phyloP scores from a whole-genome alignment of 2,113 vertebrate genomes.

The Petrocephalus microphthalmus region DNA sequence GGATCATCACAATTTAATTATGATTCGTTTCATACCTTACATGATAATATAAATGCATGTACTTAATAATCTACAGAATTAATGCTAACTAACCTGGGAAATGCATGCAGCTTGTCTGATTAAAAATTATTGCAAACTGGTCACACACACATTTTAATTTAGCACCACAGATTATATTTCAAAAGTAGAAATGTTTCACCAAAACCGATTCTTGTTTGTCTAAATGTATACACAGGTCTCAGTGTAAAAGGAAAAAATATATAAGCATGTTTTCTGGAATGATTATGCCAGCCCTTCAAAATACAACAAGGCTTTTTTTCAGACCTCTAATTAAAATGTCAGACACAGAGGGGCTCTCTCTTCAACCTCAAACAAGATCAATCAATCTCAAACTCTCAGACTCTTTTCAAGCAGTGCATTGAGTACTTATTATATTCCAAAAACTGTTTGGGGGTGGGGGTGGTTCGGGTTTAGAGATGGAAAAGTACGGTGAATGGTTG shows the following conservation, averaged over 20 bases:
- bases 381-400: constrained; percentile 32
- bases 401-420: constrained; percentile 14
- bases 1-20: not conserved
- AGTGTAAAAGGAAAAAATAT: not conserved
- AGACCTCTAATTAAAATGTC: constrained; percentile 37
- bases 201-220: not conserved
- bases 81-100: not conserved
- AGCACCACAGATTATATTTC: not conserved
- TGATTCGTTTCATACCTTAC: not conserved
- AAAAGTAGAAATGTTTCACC: constrained; percentile 13
- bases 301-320: constrained; percentile 24
- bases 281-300: constrained; percentile 14
- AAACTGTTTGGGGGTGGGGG: constrained; percentile 17
- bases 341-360: constrained; percentile 19
- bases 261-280: not conserved
- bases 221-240: not conserved
- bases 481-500: not conserved
- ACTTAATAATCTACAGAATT: not conserved
- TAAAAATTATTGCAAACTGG: not conserved
- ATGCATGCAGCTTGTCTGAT: not conserved
- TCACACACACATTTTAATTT: not conserved
- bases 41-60: not conserved
- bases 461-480: not conserved
- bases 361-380: constrained; percentile 32
- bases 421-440: constrained; percentile 20